These are phyloP conservation scores for Eutrigla gurnardus DNA, from an alignment of 2,797 vertebrate species.

Conservation along the genomic window DNA sequence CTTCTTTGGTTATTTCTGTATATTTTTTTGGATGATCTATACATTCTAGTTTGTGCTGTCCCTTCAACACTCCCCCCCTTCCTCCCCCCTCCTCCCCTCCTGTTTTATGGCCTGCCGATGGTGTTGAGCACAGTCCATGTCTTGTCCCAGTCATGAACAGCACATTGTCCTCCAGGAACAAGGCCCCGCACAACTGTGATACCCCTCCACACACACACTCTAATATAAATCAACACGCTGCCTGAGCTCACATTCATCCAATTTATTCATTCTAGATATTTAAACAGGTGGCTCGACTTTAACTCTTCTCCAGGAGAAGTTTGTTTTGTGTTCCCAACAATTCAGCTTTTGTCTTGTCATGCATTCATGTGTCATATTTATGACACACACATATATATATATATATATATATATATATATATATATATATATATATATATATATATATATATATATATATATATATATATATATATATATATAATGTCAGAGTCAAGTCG, in stretches of 20 bases:
- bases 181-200: slow-evolving; percentile 58
- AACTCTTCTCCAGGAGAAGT: slow-evolving; percentile 42
- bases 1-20: neutral
- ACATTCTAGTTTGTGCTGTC: slow-evolving; percentile 16
- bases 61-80: slow-evolving; percentile 9
- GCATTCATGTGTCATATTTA: too few species aligned
- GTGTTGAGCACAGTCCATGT: slow-evolving; percentile 66
- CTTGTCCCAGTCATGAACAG: slow-evolving; percentile 79
- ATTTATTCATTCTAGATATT: slow-evolving; percentile 71
- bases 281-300: slow-evolving; percentile 70
- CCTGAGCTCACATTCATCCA: slow-evolving; percentile 65
- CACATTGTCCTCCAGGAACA: slow-evolving; percentile 72
- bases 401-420: too few species aligned
- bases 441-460: too few species aligned
- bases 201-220: slow-evolving; percentile 31
- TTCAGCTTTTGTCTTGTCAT: neutral
- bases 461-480: too few species aligned
- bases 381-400: too few species aligned
- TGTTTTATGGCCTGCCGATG: slow-evolving; percentile 65
- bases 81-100: slow-evolving; percentile 33
- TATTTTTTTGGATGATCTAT: neutral
- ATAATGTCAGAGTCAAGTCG: too few species aligned
- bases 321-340: slow-evolving; percentile 2
- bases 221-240: slow-evolving; percentile 73
- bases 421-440: too few species aligned